Percentiles rank a stretch among this genome's conserved stretches.
phyloP scores from a whole-genome alignment of 2,113 vertebrate genomes.

The Cygnus buccinator region DNA sequence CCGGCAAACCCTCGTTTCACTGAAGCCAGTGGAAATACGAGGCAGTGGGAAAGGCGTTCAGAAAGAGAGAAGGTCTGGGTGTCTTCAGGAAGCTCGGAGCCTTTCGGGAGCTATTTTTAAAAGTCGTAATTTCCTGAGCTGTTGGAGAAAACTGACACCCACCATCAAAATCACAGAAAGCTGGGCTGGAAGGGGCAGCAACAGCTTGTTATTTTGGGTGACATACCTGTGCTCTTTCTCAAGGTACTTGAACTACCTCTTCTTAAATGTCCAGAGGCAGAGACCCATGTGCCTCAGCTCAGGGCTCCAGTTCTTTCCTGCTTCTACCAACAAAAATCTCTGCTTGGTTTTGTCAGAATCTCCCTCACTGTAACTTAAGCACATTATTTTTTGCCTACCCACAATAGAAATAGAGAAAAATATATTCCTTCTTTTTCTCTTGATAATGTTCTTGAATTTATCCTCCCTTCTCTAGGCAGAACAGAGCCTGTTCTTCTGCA shows the following conservation, averaged over 20 bases:
- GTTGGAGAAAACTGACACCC: background rate
- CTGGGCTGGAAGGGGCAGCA: background rate
- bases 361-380: background rate
- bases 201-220: background rate
- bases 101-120: constrained; percentile 4
- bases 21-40: constrained; percentile 2
- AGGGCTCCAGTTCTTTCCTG: background rate
- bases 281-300: accelerated
- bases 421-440: background rate
- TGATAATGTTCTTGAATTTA: background rate
- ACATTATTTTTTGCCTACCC: background rate
- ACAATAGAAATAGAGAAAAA: background rate
- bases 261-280: background rate
- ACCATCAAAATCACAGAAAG: background rate
- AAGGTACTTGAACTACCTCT: background rate
- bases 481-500: background rate
- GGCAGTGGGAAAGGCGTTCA: background rate
- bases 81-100: background rate
- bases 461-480: background rate
- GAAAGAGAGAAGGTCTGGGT: background rate
- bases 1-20: background rate
- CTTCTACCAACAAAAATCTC: background rate
- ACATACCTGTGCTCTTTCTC: background rate
- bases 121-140: background rate
- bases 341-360: background rate